Evolutionary conservation across 2,888 invertebrate genomes (phyloP).

Genomic region (Drosophila barbarae): DNA sequence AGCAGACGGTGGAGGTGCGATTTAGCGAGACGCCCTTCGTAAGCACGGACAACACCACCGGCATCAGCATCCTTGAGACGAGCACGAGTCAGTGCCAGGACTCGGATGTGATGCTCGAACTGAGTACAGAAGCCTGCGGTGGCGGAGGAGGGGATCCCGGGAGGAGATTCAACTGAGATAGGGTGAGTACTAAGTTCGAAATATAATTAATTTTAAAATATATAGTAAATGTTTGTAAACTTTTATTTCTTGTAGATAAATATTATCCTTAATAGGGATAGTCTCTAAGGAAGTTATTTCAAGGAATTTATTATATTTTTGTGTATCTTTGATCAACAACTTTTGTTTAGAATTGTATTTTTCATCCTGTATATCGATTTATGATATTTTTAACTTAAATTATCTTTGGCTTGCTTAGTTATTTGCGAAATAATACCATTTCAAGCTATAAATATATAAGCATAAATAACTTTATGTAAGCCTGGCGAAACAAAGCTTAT

Average conservation of each 20-base stretch:
- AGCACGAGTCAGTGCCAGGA: conserved; percentile 51
- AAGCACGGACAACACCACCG: conserved; percentile 77
- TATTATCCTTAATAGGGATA: too few species aligned
- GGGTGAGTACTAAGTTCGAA: conserved; percentile 60
- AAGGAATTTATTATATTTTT: too few species aligned
- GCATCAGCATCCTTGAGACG: conserved; percentile 73
- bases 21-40: conserved; percentile 78
- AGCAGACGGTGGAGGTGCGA: conserved; percentile 77
- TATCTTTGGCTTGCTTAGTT: neutral
- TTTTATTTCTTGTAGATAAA: too few species aligned
- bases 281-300: neutral
- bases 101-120: conserved; percentile 44
- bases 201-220: too few species aligned
- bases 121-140: conserved; percentile 33
- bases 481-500: neutral
- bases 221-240: too few species aligned
- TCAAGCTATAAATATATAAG: neutral
- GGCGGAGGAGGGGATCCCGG: conserved; percentile 18
- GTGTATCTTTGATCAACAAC: too few species aligned
- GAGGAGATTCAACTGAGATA: conserved; percentile 69
- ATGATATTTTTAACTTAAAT: too few species aligned
- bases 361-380: too few species aligned
- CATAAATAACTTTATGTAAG: neutral
- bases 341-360: too few species aligned
- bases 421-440: neutral